These are phyloP conservation scores for Polylopha cassiicola DNA, from an alignment of 2,888 invertebrate genomes.

Conservation along the genomic window DNA sequence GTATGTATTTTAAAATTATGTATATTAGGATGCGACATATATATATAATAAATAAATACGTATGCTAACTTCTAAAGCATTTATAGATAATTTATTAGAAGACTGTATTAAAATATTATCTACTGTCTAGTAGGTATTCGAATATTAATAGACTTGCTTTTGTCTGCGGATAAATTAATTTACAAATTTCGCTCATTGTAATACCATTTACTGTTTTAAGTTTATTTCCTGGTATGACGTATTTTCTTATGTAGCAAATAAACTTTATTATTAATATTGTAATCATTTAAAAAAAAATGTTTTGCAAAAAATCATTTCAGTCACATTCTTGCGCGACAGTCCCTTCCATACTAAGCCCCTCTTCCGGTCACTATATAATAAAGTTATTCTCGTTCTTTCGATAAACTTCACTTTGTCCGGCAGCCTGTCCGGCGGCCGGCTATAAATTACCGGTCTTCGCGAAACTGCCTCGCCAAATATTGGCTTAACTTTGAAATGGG, in stretches of 20 bases:
- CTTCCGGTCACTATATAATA: slow-evolving; percentile 77
- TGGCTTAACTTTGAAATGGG: slow-evolving; percentile 73
- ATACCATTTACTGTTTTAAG: too few species aligned
- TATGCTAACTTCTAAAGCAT: too few species aligned
- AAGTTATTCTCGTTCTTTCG: slow-evolving; percentile 76
- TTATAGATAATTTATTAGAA: too few species aligned
- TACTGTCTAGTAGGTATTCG: too few species aligned
- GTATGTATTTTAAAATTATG: too few species aligned
- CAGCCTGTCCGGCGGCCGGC: slow-evolving; percentile 28
- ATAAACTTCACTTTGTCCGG: slow-evolving; percentile 74
- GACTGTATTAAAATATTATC: too few species aligned
- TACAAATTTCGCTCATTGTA: too few species aligned
- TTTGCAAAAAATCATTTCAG: background rate
- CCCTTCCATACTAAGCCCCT: slow-evolving; percentile 38
- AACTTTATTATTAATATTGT: slow-evolving; percentile 11
- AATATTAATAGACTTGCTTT: background rate
- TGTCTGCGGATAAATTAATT: too few species aligned
- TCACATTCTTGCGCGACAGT: slow-evolving; percentile 37
- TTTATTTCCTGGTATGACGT: too few species aligned
- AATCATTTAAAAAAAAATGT: slow-evolving; percentile 3
- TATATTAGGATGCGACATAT: too few species aligned
- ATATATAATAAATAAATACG: too few species aligned
- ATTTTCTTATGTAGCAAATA: too few species aligned
- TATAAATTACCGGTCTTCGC: slow-evolving; percentile 72
- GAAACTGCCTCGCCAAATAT: slow-evolving; percentile 65